Percentiles rank a stretch among this genome's conserved stretches.
Conservation (phyloP, 2,113 vertebrate species). For the Maccullochella peelii region DNA sequence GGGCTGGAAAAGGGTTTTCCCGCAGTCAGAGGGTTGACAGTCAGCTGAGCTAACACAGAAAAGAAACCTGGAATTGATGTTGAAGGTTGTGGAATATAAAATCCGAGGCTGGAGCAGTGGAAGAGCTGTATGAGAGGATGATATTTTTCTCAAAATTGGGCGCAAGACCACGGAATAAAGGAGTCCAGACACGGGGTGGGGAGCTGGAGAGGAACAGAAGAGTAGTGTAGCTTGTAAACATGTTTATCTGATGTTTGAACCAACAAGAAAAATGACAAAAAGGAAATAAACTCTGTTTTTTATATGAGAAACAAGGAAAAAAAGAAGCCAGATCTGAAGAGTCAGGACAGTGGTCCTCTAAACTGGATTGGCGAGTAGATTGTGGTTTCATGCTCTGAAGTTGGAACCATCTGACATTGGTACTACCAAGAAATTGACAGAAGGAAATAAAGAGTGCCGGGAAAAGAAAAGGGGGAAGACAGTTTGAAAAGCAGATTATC, state of each 20-base stretch:
- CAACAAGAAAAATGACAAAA: background rate
- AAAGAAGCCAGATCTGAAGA: constrained; percentile 26
- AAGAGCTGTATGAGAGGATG: background rate
- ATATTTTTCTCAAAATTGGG: background rate
- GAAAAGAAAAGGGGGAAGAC: constrained; percentile 6
- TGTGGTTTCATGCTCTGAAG: constrained; percentile 41
- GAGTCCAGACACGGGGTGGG: background rate
- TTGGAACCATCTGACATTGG: constrained; percentile 35
- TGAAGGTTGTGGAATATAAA: constrained; percentile 38
- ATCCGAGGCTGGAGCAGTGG: background rate
- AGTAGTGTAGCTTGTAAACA: background rate
- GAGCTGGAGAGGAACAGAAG: background rate
- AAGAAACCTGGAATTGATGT: constrained; percentile 4
- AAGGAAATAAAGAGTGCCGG: constrained; percentile 38
- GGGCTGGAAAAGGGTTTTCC: constrained; percentile 63
- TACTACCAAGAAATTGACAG: constrained; percentile 35
- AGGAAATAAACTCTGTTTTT: background rate
- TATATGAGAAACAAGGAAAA: background rate
- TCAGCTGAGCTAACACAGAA: constrained; percentile 63
- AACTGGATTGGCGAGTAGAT: constrained; percentile 7
- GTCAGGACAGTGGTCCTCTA: background rate
- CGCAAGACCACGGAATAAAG: background rate
- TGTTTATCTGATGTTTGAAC: constrained; percentile 36
- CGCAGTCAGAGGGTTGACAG: constrained; percentile 31
- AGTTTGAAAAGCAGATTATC: constrained; percentile 40